Base-by-base conservation (phyloP, 2,113 vertebrate species). In the Alligator mississippiensis region DNA sequence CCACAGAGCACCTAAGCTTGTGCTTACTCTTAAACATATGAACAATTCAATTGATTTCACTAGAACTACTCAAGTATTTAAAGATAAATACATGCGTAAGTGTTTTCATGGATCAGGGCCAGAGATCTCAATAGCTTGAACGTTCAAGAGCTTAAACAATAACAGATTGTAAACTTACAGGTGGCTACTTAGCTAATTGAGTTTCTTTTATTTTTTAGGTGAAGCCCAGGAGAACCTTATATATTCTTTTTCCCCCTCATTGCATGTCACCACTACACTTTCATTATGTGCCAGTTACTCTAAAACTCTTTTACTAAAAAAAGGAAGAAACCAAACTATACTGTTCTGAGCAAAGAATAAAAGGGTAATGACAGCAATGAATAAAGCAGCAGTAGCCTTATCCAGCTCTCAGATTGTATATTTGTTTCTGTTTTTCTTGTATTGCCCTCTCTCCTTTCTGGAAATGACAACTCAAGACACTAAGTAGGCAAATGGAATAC, bases 401-500 rank as follows among this genome's bases (percentile, higher is more conserved):
- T 19, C 55, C 66, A 61, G 5, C 5, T 1, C 19, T 68, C 15
- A n/a, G 17, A 68, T 15, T 30, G 13, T 68, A 68, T 19, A 68
- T 30, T 19, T 5, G 1, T 68, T 77, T 93, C 81, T 89, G 19
- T 55, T 63, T 66, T 59, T 34, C 9, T 63, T 90, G 62, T 16
- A 62, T 75, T 68, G 10, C 14, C 4, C 25, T 77, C 78, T 79
- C 79, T 75, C 57, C 66, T 80, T 83, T 62, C 17, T 81, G 55
- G 2, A 22, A 88, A 66, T 82, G 57, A 70, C 70, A 57, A 83
- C 61, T 90, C 25, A 86, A 90, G 92, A 85, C 9, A 17, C 38
- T n/a, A 77, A 21, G 22, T 68, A 85, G 55, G 55, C 83, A 90
- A 88, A 57, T 54, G 27, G 22, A 88, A 88, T 27, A 62, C 88